Percentiles rank a stretch among this genome's conserved stretches.
Evolutionary conservation across 2,888 invertebrate species (phyloP).

Genomic region (Acrobasis suavella): DNA sequence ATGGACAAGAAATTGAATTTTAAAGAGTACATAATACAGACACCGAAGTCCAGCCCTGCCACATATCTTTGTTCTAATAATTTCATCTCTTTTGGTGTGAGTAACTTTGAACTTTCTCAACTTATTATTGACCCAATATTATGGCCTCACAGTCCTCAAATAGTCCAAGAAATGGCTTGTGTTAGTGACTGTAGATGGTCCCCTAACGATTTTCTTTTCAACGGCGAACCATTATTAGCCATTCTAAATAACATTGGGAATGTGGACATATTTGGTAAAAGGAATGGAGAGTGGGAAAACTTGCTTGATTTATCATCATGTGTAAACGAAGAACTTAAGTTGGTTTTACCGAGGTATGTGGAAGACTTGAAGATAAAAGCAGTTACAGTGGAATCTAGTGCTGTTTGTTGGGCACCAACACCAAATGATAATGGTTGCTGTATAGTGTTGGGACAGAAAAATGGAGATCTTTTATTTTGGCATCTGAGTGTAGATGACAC

Average conservation of each 20-base stretch:
- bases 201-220: constrained; percentile 47
- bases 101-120: constrained; percentile 57
- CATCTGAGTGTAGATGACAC: constrained; percentile 35
- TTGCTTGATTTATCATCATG: constrained; percentile 50
- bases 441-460: constrained; percentile 66
- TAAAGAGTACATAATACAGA: constrained; percentile 45
- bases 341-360: constrained; percentile 37
- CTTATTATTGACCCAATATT: constrained; percentile 60
- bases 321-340: constrained; percentile 38
- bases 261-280: constrained; percentile 49
- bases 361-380: constrained; percentile 49
- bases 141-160: constrained; percentile 60
- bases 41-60: constrained; percentile 54
- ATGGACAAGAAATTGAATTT: constrained; percentile 61
- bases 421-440: constrained; percentile 47
- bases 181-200: constrained; percentile 57
- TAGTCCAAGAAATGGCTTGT: constrained; percentile 56
- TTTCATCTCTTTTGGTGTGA: constrained; percentile 44
- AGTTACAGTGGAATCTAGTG: constrained; percentile 48
- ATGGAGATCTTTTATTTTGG: constrained; percentile 61
- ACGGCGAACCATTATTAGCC: constrained; percentile 51
- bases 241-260: constrained; percentile 65
- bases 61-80: constrained; percentile 45
- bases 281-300: constrained; percentile 45
- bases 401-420: constrained; percentile 59